These are phyloP conservation scores for Sarcophaga rosellei DNA, from an alignment of 2,888 invertebrate species.

Conservation along the genomic window DNA sequence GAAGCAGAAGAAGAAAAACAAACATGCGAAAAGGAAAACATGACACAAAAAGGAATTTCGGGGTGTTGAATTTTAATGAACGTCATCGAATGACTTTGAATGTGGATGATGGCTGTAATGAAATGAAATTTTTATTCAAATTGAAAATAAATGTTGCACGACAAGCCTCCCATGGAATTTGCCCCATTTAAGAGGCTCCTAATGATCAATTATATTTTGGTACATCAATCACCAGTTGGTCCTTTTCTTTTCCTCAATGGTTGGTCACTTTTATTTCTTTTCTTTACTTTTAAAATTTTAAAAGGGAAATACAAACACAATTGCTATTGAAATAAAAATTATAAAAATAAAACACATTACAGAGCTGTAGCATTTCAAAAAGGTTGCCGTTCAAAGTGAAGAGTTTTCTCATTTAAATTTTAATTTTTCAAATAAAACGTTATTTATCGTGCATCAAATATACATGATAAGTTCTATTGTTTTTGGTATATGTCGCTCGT, in stretches of 20 bases:
- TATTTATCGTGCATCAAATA: too few species aligned
- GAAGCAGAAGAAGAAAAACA: neutral
- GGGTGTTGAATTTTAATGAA: neutral
- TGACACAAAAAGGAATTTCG: neutral
- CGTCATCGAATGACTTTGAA: neutral
- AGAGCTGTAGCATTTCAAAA: too few species aligned
- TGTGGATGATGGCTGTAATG: neutral
- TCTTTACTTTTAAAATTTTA: neutral
- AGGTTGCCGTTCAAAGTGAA: too few species aligned
- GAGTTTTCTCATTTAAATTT: too few species aligned
- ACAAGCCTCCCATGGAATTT: neutral
- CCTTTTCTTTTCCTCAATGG: neutral
- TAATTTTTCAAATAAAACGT: too few species aligned
- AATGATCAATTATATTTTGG: conserved; percentile 26
- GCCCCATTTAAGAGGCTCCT: neutral
- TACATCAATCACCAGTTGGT: conserved; percentile 1
- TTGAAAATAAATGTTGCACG: neutral
- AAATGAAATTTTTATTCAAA: neutral
- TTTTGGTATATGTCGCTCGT: too few species aligned
- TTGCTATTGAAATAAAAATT: too few species aligned
- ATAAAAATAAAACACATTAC: too few species aligned
- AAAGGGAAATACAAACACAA: too few species aligned
- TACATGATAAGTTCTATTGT: too few species aligned
- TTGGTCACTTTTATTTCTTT: neutral
- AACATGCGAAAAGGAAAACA: neutral